Evolutionary conservation across 2,888 invertebrate genomes (phyloP).

Genomic region (Notodonta ziczac): DNA sequence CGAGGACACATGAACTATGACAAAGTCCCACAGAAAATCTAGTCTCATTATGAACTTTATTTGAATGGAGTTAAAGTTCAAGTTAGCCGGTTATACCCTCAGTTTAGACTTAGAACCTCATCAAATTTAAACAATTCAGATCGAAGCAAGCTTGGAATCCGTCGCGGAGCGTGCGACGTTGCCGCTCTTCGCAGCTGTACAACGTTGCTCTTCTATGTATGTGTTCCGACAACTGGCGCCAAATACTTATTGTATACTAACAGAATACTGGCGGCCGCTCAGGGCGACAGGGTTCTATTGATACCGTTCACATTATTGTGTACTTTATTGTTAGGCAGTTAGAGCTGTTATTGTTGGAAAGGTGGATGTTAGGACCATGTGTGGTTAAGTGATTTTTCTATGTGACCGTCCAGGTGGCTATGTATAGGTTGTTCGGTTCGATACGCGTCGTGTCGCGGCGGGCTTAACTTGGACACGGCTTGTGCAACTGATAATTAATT

Average conservation of each 20-base stretch:
- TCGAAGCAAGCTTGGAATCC: slow-evolving; percentile 76
- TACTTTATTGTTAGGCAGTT: slow-evolving; percentile 49
- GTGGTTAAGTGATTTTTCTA: slow-evolving; percentile 67
- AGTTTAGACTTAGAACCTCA: slow-evolving; percentile 53
- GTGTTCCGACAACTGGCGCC: slow-evolving; percentile 83
- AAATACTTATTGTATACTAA: slow-evolving; percentile 85
- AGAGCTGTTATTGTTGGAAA: slow-evolving; percentile 55
- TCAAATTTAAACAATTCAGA: slow-evolving; percentile 48
- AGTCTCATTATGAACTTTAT: slow-evolving; percentile 42
- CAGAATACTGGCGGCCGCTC: slow-evolving; percentile 77
- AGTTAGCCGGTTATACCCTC: slow-evolving; percentile 7
- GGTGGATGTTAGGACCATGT: slow-evolving; percentile 52
- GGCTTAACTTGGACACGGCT: slow-evolving; percentile 62
- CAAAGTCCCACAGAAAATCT: slow-evolving; percentile 44
- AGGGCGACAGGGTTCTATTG: slow-evolving; percentile 75
- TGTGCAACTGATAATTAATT: slow-evolving; percentile 66
- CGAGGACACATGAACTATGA: slow-evolving; percentile 40
- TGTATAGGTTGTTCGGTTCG: slow-evolving; percentile 76
- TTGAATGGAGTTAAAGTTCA: slow-evolving; percentile 10
- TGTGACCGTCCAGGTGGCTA: slow-evolving; percentile 84
- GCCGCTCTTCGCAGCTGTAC: slow-evolving; percentile 73
- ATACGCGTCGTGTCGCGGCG: slow-evolving; percentile 69
- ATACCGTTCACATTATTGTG: slow-evolving; percentile 40
- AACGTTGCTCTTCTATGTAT: slow-evolving; percentile 78
- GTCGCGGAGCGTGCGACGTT: slow-evolving; percentile 74